These are phyloP conservation scores for Amphiprion ocellaris DNA, from an alignment of 2,113 vertebrate genomes.

Conservation along the genomic window DNA sequence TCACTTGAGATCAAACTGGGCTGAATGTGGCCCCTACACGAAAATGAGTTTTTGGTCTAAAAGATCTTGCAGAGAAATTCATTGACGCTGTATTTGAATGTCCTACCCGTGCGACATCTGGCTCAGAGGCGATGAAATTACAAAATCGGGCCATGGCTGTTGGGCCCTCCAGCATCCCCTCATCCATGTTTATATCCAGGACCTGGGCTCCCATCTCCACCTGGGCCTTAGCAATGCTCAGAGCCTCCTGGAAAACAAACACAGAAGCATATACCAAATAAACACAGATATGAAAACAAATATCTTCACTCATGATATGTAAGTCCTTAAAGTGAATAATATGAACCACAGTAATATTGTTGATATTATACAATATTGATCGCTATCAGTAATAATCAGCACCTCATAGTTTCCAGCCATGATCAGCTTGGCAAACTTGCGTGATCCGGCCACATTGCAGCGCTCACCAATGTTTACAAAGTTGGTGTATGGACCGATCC, in stretches of 20 bases:
- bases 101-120: constrained; percentile 93
- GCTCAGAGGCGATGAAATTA: constrained; percentile 93
- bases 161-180: constrained; percentile 95
- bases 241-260: constrained; percentile 87
- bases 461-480: constrained; percentile 98
- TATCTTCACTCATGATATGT: neutral
- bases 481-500: constrained; percentile 95
- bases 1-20: no score
- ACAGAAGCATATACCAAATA: neutral
- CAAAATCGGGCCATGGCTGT: constrained; percentile 94
- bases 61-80: no score
- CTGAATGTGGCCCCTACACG: no score
- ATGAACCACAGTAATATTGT: neutral
- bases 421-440: constrained; percentile 95
- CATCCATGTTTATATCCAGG: constrained; percentile 98
- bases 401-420: constrained; percentile 96
- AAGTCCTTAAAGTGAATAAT: neutral
- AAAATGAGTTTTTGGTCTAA: no score
- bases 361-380: neutral
- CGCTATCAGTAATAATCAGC: neutral
- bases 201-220: constrained; percentile 98
- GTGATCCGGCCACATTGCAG: constrained; percentile 97
- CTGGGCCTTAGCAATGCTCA: constrained; percentile 92
- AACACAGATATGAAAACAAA: neutral
- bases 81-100: neutral